Evolutionary conservation across 2,888 invertebrate species (phyloP).

Genomic region (Idaea aversata): DNA sequence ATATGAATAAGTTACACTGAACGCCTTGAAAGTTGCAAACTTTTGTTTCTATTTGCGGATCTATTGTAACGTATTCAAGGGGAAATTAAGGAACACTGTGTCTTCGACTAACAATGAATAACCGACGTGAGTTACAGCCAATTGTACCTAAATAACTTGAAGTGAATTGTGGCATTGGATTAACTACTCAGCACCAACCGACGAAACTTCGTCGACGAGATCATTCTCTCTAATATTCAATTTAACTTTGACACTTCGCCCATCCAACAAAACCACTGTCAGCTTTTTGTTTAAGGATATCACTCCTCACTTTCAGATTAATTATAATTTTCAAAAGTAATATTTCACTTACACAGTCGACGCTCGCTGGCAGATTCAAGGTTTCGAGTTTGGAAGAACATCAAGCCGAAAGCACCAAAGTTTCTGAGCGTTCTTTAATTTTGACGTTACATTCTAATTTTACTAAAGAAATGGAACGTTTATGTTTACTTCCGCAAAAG

Average conservation of each 20-base stretch:
- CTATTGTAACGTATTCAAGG: conserved; percentile 4
- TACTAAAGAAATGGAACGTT: no score
- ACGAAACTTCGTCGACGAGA: conserved; percentile 64
- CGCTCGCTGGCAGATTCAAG: conserved; percentile 21
- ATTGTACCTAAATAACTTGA: conserved; percentile 68
- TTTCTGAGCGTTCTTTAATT: no score
- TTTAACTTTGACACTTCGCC: conserved; percentile 79
- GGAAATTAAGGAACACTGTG: conserved; percentile 16
- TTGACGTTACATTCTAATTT: no score
- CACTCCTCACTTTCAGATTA: conserved; percentile 47
- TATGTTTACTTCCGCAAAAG: no score
- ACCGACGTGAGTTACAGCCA: conserved; percentile 61
- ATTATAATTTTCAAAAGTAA: conserved; percentile 41
- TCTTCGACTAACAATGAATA: conserved; percentile 51
- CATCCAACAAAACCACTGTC: conserved; percentile 68
- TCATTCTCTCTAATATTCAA: conserved; percentile 79
- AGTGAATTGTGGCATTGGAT: conserved; percentile 75
- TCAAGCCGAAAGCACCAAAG: neutral
- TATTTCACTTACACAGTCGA: conserved; percentile 37
- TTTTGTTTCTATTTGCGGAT: neutral
- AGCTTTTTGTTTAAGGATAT: conserved; percentile 63
- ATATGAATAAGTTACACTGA: neutral
- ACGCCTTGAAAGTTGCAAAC: neutral
- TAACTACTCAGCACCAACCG: conserved; percentile 71
- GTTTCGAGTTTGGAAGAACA: conserved; percentile 12